Evolutionary conservation across 2,888 invertebrate species (phyloP), one percentile per base, ranked within the genome.

Genomic region (Campoplex nolae): DNA sequence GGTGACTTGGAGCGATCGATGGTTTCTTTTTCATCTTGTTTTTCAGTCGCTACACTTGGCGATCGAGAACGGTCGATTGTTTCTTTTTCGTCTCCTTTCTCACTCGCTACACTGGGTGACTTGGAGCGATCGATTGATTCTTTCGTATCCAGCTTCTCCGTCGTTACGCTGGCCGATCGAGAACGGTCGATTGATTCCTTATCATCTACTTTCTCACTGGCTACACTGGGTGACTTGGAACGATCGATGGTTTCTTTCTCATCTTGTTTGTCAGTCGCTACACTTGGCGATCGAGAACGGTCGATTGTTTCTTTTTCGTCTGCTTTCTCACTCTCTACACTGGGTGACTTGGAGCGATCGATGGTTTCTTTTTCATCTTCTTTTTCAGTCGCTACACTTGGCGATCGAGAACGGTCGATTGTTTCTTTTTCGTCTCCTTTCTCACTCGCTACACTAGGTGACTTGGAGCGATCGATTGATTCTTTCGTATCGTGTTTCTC

Each of bases 281-380:
- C 73, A 75, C 90, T 90, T 0, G 88, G 83, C 7, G 90, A 85
- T 79, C 80, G 86, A 0, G 83, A 73, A 23, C 80, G 84, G 0
- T 58, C 65, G 2, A 28, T 8, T 9, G 86, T 28, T 38, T 67
- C 62, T 16, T 54, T 70, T 16, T 62, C 76, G 0, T 76, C 62
- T 1, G 82, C 83, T 8, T 87, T 81, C 16, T 79, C 87, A 38
- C 8, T 42, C 0, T 71, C 76, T 18, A 48, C 11, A 77, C 89
- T 89, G 7, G 90, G 79, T 1, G 88, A 88, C 42, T 38, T 78
- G 1, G 89, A 86, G 16, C 67, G 65, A 56, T 83, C 84, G 6
- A 68, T 54, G 0, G 78, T 0, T 11, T 56, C 73, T 45, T 78
- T 79, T 1, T 82, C 81, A 0, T 23, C 56, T 0, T 16, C 7